Percentiles rank a stretch among this genome's conserved stretches.
Evolutionary conservation across 2,888 invertebrate genomes (phyloP).

Genomic region (Seira musarum): DNA sequence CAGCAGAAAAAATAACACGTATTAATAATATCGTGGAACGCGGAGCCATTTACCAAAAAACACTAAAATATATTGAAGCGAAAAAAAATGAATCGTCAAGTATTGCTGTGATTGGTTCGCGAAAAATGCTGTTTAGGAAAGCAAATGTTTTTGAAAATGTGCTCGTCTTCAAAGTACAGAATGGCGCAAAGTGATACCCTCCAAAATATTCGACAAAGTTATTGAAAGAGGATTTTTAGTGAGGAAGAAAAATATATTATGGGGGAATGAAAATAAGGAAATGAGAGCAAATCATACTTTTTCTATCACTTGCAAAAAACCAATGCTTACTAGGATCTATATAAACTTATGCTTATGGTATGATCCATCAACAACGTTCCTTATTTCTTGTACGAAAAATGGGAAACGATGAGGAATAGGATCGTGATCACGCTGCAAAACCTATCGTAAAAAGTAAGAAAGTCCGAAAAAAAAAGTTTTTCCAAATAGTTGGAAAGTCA

Average conservation of each 20-base stretch:
- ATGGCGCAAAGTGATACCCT: no score
- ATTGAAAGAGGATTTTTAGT: no score
- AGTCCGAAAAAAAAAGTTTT: background rate
- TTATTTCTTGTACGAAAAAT: no score
- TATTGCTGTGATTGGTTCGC: background rate
- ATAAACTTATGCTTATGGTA: no score
- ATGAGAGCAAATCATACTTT: conserved; percentile 39
- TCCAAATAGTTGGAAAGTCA: background rate
- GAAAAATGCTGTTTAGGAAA: no score
- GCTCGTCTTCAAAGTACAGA: no score
- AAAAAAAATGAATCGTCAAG: background rate
- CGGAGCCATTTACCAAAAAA: background rate
- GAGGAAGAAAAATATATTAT: no score
- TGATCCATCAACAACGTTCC: no score
- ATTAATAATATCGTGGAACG: conserved; percentile 10
- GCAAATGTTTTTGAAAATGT: no score
- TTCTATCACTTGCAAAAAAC: conserved; percentile 18
- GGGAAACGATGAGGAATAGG: background rate
- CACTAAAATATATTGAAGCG: background rate
- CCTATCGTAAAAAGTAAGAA: background rate
- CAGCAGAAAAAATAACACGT: conserved; percentile 12
- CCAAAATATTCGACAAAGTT: no score
- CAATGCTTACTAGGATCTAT: no score
- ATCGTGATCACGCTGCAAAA: conserved; percentile 8
- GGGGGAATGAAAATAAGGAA: conserved; percentile 4